These are phyloP conservation scores for Drosophila sucinea DNA, from an alignment of 1,140 invertebrate genomes.

Conservation along the genomic window DNA sequence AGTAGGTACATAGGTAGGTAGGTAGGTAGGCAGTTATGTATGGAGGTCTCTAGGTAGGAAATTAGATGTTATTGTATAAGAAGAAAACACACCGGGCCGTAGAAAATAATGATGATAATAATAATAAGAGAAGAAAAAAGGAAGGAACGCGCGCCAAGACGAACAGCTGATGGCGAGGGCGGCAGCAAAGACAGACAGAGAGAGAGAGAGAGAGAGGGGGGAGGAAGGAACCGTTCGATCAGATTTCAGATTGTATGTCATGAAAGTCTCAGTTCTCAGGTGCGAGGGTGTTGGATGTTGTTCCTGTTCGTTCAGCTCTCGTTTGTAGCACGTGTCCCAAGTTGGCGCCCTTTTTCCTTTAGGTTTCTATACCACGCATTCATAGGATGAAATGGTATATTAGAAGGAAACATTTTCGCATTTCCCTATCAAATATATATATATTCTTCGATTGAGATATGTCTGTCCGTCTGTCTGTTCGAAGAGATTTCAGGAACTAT, in stretches of 20 bases:
- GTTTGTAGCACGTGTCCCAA: slow-evolving; percentile 73
- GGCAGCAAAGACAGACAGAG: slow-evolving; percentile 28
- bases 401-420: too few relatives aligned
- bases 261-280: slow-evolving; percentile 45
- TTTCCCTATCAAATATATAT: too few relatives aligned
- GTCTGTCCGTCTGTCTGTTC: too few relatives aligned
- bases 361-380: too few relatives aligned
- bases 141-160: slow-evolving; percentile 31
- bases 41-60: slow-evolving; percentile 57
- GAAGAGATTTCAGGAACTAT: too few relatives aligned
- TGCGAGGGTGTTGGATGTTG: slow-evolving; percentile 67
- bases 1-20: slow-evolving; percentile 50
- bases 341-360: slow-evolving; percentile 67
- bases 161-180: not conserved
- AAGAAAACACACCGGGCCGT: slow-evolving; percentile 78
- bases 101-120: slow-evolving; percentile 76
- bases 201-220: slow-evolving; percentile 26
- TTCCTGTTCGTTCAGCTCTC: slow-evolving; percentile 12
- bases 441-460: too few relatives aligned
- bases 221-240: slow-evolving; percentile 38
- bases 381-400: too few relatives aligned
- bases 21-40: slow-evolving; percentile 47
- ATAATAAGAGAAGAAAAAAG: slow-evolving; percentile 29
- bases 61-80: slow-evolving; percentile 81
- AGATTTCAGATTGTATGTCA: slow-evolving; percentile 53